Evolutionary conservation across 92 coral and sea anemone genomes (phyloP).

Genomic region (Epizoanthus scotinus): DNA sequence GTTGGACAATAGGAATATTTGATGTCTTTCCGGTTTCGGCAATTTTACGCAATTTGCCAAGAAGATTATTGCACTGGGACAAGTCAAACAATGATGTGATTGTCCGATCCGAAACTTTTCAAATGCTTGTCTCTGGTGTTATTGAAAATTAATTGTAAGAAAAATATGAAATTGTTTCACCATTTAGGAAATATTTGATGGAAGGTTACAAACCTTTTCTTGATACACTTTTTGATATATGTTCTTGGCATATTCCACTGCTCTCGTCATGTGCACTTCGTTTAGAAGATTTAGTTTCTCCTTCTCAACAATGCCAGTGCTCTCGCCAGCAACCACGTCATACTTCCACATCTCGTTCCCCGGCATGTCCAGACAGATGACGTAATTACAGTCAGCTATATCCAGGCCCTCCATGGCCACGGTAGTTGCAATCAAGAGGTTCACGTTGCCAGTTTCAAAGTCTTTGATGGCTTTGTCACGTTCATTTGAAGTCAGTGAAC

Average conservation of each 20-base stretch:
- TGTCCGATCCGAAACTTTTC: too few species aligned
- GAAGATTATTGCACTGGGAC: too few species aligned
- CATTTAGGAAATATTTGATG: too few species aligned
- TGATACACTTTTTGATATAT: constrained; percentile 6
- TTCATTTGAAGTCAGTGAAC: constrained; percentile 79
- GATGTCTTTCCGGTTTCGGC: too few species aligned
- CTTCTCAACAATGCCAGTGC: constrained; percentile 24
- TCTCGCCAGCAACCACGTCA: constrained; percentile 17
- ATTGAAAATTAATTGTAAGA: too few species aligned
- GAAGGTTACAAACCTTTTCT: constrained; percentile 42
- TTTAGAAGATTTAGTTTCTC: constrained; percentile 38
- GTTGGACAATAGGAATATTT: too few species aligned
- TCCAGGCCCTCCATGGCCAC: constrained; percentile 88
- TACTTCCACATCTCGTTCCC: constrained; percentile 33
- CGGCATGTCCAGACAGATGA: constrained; percentile 76
- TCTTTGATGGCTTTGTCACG: constrained; percentile 76
- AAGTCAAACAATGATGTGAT: too few species aligned
- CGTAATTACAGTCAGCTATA: too few species aligned
- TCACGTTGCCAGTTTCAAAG: constrained; percentile 81
- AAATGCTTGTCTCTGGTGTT: too few species aligned
- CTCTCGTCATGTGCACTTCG: constrained; percentile 41
- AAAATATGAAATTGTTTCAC: too few species aligned
- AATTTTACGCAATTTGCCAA: too few species aligned
- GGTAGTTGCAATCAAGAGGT: constrained; percentile 90
- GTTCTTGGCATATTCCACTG: constrained; percentile 14